These are phyloP conservation scores for Scaptomyza montana DNA, from an alignment of 1,140 invertebrate genomes.

Conservation along the genomic window DNA sequence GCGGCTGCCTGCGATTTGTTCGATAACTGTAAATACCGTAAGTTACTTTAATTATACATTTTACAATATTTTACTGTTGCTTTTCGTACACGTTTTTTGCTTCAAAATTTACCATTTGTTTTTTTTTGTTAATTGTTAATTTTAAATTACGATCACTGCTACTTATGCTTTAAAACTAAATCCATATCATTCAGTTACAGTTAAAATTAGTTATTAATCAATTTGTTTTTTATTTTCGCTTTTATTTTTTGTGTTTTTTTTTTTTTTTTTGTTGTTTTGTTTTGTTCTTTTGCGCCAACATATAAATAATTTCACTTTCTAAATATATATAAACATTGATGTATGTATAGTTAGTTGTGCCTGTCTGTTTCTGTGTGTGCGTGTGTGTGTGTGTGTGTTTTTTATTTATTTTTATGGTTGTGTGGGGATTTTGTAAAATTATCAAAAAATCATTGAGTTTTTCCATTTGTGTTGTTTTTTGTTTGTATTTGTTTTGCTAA, in stretches of 20 bases:
- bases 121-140: slow-evolving; percentile 54
- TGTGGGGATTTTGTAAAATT: slow-evolving; percentile 72
- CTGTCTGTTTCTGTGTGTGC: slow-evolving; percentile 43
- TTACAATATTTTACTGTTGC: slow-evolving; percentile 77
- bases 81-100: slow-evolving; percentile 79
- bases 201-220: slow-evolving; percentile 66
- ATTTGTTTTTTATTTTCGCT: slow-evolving; percentile 39
- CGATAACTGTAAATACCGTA: slow-evolving; percentile 68
- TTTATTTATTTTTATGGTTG: slow-evolving; percentile 16
- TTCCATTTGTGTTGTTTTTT: slow-evolving; percentile 44
- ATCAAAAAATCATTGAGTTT: slow-evolving; percentile 81
- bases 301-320: slow-evolving; percentile 79
- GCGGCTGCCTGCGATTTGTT: slow-evolving; percentile 26
- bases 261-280: slow-evolving; percentile 24
- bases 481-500: slow-evolving; percentile 47
- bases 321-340: slow-evolving; percentile 81
- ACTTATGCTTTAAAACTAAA: slow-evolving; percentile 75
- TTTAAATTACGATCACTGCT: slow-evolving; percentile 82
- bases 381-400: slow-evolving; percentile 45
- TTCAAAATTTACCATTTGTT: slow-evolving; percentile 59
- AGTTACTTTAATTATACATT: slow-evolving; percentile 65
- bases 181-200: slow-evolving; percentile 71
- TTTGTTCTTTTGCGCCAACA: slow-evolving; percentile 75
- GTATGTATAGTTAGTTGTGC: slow-evolving; percentile 53
- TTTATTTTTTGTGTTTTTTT: slow-evolving; percentile 29